Evolutionary conservation across 2,888 invertebrate genomes (phyloP).

Genomic region (Stenodera caucasica): DNA sequence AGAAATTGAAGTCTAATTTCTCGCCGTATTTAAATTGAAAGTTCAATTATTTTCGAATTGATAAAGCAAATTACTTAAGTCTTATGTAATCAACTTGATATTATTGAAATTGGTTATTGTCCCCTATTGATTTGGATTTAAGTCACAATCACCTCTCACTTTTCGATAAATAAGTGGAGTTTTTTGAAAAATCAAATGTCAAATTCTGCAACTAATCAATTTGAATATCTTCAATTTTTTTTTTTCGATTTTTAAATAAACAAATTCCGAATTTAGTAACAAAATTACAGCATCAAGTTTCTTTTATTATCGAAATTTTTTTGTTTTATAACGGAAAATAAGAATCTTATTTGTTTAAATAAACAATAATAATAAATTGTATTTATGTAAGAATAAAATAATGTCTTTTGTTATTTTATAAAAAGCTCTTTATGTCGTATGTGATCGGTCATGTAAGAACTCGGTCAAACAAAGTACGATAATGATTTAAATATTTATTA

Average conservation of each 20-base stretch:
- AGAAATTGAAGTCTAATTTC: no score
- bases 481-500: slow-evolving; percentile 10
- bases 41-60: background rate
- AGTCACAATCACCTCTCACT: background rate
- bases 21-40: background rate
- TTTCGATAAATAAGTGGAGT: no score
- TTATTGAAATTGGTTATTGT: no score
- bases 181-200: background rate
- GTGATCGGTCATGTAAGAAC: slow-evolving; percentile 33
- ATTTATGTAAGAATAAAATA: slow-evolving; percentile 4
- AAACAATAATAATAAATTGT: background rate
- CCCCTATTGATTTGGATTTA: background rate
- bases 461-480: slow-evolving; percentile 27
- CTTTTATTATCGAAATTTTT: background rate
- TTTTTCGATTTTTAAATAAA: no score
- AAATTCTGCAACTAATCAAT: background rate
- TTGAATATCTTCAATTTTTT: background rate
- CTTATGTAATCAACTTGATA: no score
- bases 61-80: no score
- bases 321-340: background rate
- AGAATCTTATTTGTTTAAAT: background rate
- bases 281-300: background rate
- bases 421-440: background rate
- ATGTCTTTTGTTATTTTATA: background rate
- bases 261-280: background rate